phyloP scores from a whole-genome alignment of 64 coral and sea anemone genomes.

The Stylophora pistillata region DNA sequence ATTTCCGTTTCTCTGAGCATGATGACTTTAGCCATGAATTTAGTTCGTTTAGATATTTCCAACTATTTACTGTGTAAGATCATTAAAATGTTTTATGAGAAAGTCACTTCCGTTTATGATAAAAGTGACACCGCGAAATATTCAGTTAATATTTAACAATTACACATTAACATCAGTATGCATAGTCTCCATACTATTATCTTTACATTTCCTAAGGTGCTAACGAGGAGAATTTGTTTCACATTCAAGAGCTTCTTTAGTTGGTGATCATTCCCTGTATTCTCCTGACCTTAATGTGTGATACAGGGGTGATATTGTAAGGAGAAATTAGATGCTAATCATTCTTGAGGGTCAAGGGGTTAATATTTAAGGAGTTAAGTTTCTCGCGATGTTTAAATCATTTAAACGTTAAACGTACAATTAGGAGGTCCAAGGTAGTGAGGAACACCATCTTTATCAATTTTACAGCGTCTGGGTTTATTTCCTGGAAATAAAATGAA shows the following conservation, averaged over 20 bases:
- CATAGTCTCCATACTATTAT: no score
- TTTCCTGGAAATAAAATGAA: slow-evolving; percentile 67
- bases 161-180: no score
- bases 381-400: not conserved
- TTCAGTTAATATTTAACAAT: not conserved
- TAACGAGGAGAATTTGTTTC: no score
- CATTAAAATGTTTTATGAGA: not conserved
- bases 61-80: not conserved
- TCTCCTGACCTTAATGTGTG: no score
- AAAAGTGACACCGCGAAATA: not conserved
- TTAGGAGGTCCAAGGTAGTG: slow-evolving; percentile 64
- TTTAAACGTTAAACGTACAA: slow-evolving; percentile 45
- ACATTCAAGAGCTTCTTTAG: no score
- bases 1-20: no score
- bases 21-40: not conserved
- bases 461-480: slow-evolving; percentile 63
- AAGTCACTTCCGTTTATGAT: not conserved
- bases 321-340: no score
- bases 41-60: not conserved
- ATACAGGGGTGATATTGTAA: no score
- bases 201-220: no score
- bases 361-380: no score
- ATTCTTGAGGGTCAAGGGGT: no score
- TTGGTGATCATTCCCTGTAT: no score
- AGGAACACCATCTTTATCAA: slow-evolving; percentile 71